Evolutionary conservation across 2,797 vertebrate species (phyloP).

Genomic region (Halcyon chelicuti): DNA sequence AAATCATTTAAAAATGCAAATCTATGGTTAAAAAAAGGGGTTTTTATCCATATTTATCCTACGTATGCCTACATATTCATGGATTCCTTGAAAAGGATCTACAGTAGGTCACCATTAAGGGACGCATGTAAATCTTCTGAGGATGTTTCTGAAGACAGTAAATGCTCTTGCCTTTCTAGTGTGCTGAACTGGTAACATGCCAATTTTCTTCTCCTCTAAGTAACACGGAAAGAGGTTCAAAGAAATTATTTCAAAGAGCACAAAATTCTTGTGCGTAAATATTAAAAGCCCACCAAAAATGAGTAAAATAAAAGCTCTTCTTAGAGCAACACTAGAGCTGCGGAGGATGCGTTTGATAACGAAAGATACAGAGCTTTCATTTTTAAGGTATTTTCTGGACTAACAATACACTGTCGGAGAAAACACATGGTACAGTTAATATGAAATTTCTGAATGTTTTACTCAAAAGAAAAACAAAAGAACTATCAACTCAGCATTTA

Average conservation of each 20-base stretch:
- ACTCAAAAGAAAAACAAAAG: not conserved
- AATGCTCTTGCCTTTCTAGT: not conserved
- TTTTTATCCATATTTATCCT: not conserved
- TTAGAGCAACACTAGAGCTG: not conserved
- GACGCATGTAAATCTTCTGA: not conserved
- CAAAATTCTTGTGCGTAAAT: not conserved
- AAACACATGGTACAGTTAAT: not conserved
- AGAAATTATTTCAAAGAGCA: constrained; percentile 16
- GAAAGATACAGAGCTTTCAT: not conserved
- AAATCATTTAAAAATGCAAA: not conserved
- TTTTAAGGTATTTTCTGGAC: not conserved
- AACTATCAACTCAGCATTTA: not conserved
- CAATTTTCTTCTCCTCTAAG: not conserved
- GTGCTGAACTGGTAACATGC: not conserved
- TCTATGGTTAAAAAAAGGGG: not conserved
- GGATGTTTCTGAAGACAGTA: constrained; percentile 7
- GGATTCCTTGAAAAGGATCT: not conserved
- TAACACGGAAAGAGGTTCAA: not conserved
- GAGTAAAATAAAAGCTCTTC: not conserved
- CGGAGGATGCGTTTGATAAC: not conserved
- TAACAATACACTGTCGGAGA: not conserved
- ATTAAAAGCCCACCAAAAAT: not conserved
- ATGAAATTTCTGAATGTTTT: not conserved
- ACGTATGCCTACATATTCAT: not conserved
- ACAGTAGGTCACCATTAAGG: not conserved